Evolutionary conservation across 2,797 vertebrate genomes (phyloP).

Genomic region (Amazonetta brasiliensis): DNA sequence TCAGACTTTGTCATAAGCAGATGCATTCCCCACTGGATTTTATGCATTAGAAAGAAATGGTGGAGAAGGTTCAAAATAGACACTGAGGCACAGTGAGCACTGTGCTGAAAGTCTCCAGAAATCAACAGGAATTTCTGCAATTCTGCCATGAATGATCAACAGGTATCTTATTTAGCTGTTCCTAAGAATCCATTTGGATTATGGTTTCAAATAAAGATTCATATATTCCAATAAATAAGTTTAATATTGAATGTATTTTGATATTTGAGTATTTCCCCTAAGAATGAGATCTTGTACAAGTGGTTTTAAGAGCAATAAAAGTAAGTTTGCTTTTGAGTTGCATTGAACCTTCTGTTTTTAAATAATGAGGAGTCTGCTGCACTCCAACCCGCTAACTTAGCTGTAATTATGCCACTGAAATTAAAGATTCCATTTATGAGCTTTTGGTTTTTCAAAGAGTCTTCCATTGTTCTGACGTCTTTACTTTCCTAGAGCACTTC

Average conservation of each 20-base stretch:
- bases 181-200: not conserved
- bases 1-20: not conserved
- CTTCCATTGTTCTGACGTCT: not conserved
- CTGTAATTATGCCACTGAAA: not conserved
- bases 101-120: not conserved
- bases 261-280: not conserved
- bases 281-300: not conserved
- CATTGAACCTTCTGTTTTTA: not conserved
- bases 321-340: not conserved
- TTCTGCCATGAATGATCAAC: not conserved
- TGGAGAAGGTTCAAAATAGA: not conserved
- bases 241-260: not conserved
- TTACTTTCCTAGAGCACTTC: not conserved
- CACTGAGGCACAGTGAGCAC: rapidly evolving
- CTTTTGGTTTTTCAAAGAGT: not conserved
- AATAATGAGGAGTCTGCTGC: not conserved
- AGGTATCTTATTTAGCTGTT: not conserved
- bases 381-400: not conserved
- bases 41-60: not conserved
- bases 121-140: not conserved
- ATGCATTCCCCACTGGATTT: not conserved
- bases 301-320: not conserved
- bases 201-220: not conserved
- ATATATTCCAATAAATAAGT: not conserved
- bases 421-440: not conserved